Conservation (phyloP, 2,797 vertebrate genomes). For the Phoxinus dragarum region DNA sequence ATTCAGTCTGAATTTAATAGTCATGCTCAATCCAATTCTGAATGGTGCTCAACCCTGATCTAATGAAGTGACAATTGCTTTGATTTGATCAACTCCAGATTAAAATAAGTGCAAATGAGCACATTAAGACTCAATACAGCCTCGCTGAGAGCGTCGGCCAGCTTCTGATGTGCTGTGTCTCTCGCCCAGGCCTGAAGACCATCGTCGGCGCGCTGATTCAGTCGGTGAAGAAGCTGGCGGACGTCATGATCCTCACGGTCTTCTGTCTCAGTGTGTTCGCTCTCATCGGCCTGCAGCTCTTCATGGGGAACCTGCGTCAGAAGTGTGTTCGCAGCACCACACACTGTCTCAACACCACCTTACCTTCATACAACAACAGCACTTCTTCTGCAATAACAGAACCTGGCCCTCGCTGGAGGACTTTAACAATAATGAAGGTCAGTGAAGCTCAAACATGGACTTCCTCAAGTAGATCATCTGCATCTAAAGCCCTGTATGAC, state of each 20-base stretch:
- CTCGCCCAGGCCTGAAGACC: conserved; percentile 86
- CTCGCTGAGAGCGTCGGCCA: too few relatives aligned
- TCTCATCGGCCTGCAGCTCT: conserved; percentile 92
- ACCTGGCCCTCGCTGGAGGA: conserved; percentile 83
- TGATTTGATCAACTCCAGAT: background rate
- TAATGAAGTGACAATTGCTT: background rate
- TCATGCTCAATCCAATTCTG: background rate
- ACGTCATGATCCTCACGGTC: conserved; percentile 93
- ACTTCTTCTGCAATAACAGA: conserved; percentile 83
- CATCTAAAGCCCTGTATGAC: background rate
- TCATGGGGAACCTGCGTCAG: conserved; percentile 95
- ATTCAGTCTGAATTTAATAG: background rate
- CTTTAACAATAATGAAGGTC: conserved; percentile 85
- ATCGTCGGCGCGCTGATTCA: conserved; percentile 94
- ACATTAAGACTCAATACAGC: background rate
- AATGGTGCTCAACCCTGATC: background rate
- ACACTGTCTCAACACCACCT: conserved; percentile 74
- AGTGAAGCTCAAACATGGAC: background rate
- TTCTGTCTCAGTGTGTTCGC: conserved; percentile 96
- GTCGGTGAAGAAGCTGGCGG: conserved; percentile 90
- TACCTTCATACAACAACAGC: conserved; percentile 77
- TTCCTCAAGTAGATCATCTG: background rate
- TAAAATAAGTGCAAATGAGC: background rate
- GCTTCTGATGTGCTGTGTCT: background rate
- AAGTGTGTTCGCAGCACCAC: conserved; percentile 88